phyloP scores from a whole-genome alignment of 2,888 invertebrate species.

The Cataglyphis cursor region DNA sequence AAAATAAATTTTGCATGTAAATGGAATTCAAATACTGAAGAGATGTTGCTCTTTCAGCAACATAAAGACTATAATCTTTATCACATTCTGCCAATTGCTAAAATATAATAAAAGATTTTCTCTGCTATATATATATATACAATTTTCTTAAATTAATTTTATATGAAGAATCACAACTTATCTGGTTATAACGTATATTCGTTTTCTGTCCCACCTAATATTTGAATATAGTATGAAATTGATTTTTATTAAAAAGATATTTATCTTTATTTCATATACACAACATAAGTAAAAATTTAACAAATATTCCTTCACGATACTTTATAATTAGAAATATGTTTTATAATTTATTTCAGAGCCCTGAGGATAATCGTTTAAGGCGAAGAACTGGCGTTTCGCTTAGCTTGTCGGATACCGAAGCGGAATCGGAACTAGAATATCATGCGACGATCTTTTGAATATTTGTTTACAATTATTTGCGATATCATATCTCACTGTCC shows the following conservation, averaged over 20 bases:
- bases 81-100: background rate
- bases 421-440: slow-evolving; percentile 90
- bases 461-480: slow-evolving; percentile 25
- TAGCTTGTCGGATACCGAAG: slow-evolving; percentile 94
- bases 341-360: slow-evolving; percentile 80
- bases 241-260: background rate
- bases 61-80: background rate
- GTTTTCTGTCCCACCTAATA: background rate
- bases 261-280: background rate
- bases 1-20: too few species aligned
- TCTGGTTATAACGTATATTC: background rate
- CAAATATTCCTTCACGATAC: background rate
- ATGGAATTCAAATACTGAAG: background rate
- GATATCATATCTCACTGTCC: background rate
- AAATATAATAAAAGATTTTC: background rate
- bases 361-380: slow-evolving; percentile 89
- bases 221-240: slow-evolving; percentile 6
- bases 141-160: background rate
- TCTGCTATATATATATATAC: too few species aligned
- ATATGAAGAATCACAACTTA: background rate
- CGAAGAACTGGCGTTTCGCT: slow-evolving; percentile 92
- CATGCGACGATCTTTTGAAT: slow-evolving; percentile 82
- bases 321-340: background rate
- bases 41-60: background rate
- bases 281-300: slow-evolving; percentile 10